Evolutionary conservation across 2,113 vertebrate genomes (phyloP).

Genomic region (Pipra filicauda): DNA sequence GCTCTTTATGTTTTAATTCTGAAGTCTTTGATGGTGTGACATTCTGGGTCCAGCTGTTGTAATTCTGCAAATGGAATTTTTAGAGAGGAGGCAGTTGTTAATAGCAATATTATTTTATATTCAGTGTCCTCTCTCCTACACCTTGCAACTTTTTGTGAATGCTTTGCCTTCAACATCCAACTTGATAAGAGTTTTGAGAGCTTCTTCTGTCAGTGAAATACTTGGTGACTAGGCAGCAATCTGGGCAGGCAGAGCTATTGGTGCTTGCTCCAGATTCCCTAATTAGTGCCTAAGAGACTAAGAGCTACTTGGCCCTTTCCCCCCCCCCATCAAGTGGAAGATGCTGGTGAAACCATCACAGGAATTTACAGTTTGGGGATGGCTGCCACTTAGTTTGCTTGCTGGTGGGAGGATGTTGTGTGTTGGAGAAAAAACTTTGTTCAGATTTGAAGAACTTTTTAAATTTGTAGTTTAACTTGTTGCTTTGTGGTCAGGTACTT

Average conservation of each 20-base stretch:
- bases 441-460: not conserved
- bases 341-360: not conserved
- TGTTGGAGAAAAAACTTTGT: not conserved
- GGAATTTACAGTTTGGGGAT: not conserved
- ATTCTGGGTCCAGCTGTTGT: not conserved
- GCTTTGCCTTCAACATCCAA: not conserved
- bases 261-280: not conserved
- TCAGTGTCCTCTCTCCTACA: not conserved
- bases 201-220: not conserved
- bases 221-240: not conserved
- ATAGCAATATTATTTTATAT: not conserved
- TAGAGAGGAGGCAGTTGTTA: not conserved
- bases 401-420: not conserved
- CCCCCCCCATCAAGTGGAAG: not conserved
- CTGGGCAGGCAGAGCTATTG: not conserved
- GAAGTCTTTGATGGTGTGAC: not conserved
- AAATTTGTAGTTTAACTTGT: not conserved
- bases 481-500: not conserved
- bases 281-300: not conserved
- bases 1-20: not conserved
- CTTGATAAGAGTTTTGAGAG: not conserved
- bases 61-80: not conserved
- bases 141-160: not conserved
- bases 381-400: not conserved
- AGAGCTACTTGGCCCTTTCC: not conserved